Evolutionary conservation across 2,888 invertebrate genomes (phyloP).

Genomic region (Nymphalis polychloros): DNA sequence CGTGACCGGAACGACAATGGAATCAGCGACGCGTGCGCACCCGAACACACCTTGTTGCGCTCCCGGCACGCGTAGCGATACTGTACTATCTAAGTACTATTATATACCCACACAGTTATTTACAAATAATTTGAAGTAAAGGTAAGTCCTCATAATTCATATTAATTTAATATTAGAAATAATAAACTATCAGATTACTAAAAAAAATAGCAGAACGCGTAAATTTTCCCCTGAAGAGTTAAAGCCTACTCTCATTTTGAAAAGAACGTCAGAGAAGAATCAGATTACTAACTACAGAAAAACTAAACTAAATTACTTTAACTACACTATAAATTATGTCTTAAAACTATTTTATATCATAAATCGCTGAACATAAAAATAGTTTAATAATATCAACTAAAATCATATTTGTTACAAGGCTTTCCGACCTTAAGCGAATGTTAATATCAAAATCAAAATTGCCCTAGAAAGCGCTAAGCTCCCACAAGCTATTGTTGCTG

Average conservation of each 20-base stretch:
- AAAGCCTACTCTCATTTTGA: too few relatives aligned
- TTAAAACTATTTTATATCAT: too few relatives aligned
- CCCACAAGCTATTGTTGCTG: conserved; percentile 57
- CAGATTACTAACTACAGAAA: too few relatives aligned
- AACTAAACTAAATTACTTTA: too few relatives aligned
- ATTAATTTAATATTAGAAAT: too few relatives aligned
- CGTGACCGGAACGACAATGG: conserved; percentile 74
- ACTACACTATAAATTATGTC: too few relatives aligned
- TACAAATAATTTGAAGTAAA: not conserved
- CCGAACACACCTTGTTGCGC: conserved; percentile 61
- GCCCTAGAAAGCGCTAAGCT: conserved; percentile 50
- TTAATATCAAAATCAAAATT: conserved; percentile 49
- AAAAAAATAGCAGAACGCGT: too few relatives aligned
- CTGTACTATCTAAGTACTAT: conserved; percentile 12
- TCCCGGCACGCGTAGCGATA: conserved; percentile 35
- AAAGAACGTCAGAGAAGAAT: too few relatives aligned
- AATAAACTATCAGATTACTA: too few relatives aligned
- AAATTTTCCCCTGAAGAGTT: too few relatives aligned
- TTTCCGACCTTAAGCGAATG: conserved; percentile 52
- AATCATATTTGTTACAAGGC: conserved; percentile 29
- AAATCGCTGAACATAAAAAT: too few relatives aligned
- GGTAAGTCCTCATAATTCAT: too few relatives aligned
- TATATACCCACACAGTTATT: not conserved
- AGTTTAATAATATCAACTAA: not conserved
- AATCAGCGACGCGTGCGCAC: conserved; percentile 70